Evolutionary conservation across 2,888 invertebrate genomes (phyloP), one percentile per base, ranked within the genome.

Genomic region (Corbicula japonica): DNA sequence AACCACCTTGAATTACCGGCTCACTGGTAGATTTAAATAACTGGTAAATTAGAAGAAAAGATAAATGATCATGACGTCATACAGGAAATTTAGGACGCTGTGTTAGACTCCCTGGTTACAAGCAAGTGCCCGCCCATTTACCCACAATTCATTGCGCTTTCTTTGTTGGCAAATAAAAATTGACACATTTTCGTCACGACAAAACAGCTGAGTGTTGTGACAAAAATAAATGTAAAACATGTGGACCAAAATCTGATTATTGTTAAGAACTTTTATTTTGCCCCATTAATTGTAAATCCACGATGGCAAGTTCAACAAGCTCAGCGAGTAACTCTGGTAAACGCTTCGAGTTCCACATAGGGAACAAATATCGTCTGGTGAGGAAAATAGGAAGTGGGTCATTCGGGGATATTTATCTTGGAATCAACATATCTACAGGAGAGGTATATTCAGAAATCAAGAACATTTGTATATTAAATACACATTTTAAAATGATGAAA

Each of bases 331-430:
- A 84, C 75, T 85, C 87, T 15, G 80, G 87, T 50, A 91, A 88
- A 82, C 85, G 88, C 6, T 75, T 69, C 5, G 92, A 93, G 61
- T 93, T 92, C 84, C 85, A 90, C 63, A 92, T 93, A 69, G 90
- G 89, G 32, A 90, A 91, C 70, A 93, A 93, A 84, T 93, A 93
- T 87, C 88, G 92, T 77, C 87, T 93, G 75, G 90, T 93, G 28
- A 86, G 93, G 80, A 93, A 93, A 87, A 93, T 93, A 69, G 93
- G 93, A 76, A 93, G 93, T 89, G 93, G 93, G 44, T 93, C 93
- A 12, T 93, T 93, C 81, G 93, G 93, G 32, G 93, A 93, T 79
- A 93, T 93, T 77, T 93, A 93, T 83, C 86, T 93, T 50, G 93
- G 92, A 50, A 91, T 93, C 65, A 93, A 93, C 83, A 87, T 90